These are phyloP conservation scores for Gastrophysa polygoni DNA, from an alignment of 2,888 invertebrate species.

Conservation along the genomic window DNA sequence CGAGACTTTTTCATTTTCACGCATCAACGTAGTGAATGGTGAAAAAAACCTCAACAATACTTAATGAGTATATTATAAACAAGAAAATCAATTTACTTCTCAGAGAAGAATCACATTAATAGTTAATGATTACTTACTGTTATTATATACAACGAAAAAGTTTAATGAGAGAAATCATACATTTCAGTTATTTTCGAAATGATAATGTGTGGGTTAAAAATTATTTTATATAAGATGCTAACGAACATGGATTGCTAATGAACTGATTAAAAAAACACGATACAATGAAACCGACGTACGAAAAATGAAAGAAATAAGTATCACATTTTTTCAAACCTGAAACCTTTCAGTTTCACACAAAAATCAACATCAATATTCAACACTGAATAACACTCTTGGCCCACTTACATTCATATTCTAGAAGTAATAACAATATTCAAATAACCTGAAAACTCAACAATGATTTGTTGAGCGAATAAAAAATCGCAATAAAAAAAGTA, in stretches of 20 bases:
- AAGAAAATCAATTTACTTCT: not conserved
- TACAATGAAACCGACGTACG: not conserved
- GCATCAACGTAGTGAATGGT: not conserved
- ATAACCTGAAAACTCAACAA: not conserved
- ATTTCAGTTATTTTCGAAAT: not conserved
- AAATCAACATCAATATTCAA: not conserved
- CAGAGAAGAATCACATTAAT: not conserved
- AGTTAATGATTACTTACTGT: not conserved
- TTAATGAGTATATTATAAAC: not conserved
- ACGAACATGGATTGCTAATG: not conserved
- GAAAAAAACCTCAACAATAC: not conserved
- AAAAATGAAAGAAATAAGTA: constrained; percentile 7
- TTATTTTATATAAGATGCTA: not conserved
- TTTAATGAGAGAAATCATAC: not conserved
- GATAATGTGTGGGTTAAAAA: not conserved
- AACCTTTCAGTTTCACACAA: not conserved
- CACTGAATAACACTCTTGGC: not conserved
- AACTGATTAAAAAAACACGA: not conserved
- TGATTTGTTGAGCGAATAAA: not conserved
- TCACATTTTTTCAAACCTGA: constrained; percentile 13
- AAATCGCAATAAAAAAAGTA: not conserved
- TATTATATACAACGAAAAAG: not conserved
- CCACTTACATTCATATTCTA: not conserved
- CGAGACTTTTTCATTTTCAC: too few species aligned
- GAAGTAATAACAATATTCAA: not conserved